Evolutionary conservation across 2,888 invertebrate genomes (phyloP), one percentile per base, ranked within the genome.

Genomic region (Sminthurinus aureus): DNA sequence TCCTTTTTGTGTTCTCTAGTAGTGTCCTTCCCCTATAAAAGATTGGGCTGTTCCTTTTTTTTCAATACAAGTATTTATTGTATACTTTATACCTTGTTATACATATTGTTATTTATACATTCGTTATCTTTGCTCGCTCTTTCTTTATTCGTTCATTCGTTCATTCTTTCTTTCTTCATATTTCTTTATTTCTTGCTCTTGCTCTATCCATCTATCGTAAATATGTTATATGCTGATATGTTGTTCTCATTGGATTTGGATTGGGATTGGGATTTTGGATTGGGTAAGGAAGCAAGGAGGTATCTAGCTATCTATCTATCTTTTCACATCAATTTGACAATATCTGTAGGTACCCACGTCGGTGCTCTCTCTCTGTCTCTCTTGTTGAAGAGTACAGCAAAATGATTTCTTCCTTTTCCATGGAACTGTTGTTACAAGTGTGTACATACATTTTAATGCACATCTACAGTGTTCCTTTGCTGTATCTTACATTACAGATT

Each of bases 1-100:
- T 85, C 38, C 81, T 85, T 85, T 69, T 78, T 85, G 78, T 83
- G 79, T 83, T 67, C 69, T 69, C 69, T 67, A 69, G 77, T 75
- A 38, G 67, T 79, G 75, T 77, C 75, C 76, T 69, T 81, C 81
- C 81, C 74, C 64, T 75, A 73, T 64, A 74, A 74, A 81, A 71
- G 80, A 80, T 80, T 80, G 80, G 71, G 80, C 71, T 80, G 67
- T 80, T 71, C 67, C 71, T 13, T 50, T 20, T 22, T 38, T 38
- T 38, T 38, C 38, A 38, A 38, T 38, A 38, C n/a, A 76, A 58
- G 52, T 51, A 76, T 58, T 76, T 76, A 58, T 76, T 76, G 24
- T 58, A 58, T 58, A 58, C 38, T 38, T 38, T 38, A 38, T 1
- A 38, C 38, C 38, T 38, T 38, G 38, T 38, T 4, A 6, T 38